phyloP scores from a whole-genome alignment of 2,797 vertebrate species.

The Enteromius afrohamiltoni region DNA sequence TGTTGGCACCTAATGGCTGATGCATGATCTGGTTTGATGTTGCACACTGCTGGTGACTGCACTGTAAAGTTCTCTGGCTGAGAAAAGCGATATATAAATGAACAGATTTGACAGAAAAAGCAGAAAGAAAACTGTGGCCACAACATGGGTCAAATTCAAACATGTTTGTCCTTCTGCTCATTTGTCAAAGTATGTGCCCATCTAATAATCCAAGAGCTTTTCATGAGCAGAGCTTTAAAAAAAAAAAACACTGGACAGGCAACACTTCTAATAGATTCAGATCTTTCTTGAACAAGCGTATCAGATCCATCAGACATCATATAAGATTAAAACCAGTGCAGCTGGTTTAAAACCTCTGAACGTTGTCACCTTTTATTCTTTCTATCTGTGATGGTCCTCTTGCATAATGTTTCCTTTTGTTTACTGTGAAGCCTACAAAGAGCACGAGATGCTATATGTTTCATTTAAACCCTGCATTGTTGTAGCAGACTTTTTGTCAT shows the following conservation, averaged over 20 bases:
- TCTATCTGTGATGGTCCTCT: neutral
- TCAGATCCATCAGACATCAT: constrained; percentile 3
- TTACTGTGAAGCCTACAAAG: neutral
- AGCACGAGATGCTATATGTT: neutral
- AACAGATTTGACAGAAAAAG: neutral
- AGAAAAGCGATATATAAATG: neutral
- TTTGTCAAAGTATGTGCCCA: neutral
- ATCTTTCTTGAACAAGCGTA: neutral
- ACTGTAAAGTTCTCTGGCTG: neutral
- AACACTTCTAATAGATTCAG: neutral
- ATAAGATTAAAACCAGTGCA: constrained; percentile 6
- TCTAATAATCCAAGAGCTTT: neutral
- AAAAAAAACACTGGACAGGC: neutral
- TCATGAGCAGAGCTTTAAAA: neutral
- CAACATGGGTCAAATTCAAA: neutral
- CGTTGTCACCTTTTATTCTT: neutral
- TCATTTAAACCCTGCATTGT: neutral
- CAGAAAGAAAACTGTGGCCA: neutral
- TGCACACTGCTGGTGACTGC: neutral
- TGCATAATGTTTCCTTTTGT: neutral
- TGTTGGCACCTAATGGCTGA: neutral
- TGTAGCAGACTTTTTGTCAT: neutral
- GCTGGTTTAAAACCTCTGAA: neutral
- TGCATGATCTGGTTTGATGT: neutral
- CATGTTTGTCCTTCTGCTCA: neutral